These are phyloP conservation scores for Holocentrus rufus DNA, from an alignment of 2,797 vertebrate species.

Conservation along the genomic window DNA sequence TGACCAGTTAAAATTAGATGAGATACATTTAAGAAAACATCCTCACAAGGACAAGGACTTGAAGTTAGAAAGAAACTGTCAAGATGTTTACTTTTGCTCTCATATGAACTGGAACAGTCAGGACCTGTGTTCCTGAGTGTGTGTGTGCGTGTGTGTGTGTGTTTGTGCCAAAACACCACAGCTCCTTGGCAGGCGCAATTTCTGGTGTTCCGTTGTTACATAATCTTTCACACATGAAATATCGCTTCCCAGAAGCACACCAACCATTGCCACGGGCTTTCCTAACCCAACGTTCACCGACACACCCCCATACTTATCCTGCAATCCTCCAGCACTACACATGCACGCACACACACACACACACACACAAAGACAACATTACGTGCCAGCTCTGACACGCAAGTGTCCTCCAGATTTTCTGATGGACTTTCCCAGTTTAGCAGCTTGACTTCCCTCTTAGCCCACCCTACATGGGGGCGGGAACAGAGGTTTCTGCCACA, in stretches of 20 bases:
- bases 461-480: constrained; percentile 47
- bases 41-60: background rate
- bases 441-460: constrained; percentile 30
- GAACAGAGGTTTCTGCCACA: constrained; percentile 59
- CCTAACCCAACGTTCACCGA: constrained; percentile 10
- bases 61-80: background rate
- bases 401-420: constrained; percentile 19
- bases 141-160: background rate
- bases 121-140: background rate
- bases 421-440: constrained; percentile 63
- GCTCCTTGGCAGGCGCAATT: background rate
- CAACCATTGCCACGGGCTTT: background rate
- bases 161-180: constrained; percentile 1
- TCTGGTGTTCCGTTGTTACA: constrained; percentile 48
- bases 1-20: background rate
- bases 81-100: background rate
- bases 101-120: constrained; percentile 6
- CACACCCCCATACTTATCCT: constrained; percentile 21
- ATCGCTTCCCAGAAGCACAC: constrained; percentile 43
- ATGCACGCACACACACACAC: constrained; percentile 1
- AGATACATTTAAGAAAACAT: background rate
- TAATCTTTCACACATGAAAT: constrained; percentile 31
- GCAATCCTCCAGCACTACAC: too few species aligned
- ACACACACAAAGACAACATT: constrained; percentile 9
- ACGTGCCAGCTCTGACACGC: constrained; percentile 7